These are phyloP conservation scores for Myotis myotis DNA, from an alignment of 2,797 vertebrate species.

Conservation along the genomic window DNA sequence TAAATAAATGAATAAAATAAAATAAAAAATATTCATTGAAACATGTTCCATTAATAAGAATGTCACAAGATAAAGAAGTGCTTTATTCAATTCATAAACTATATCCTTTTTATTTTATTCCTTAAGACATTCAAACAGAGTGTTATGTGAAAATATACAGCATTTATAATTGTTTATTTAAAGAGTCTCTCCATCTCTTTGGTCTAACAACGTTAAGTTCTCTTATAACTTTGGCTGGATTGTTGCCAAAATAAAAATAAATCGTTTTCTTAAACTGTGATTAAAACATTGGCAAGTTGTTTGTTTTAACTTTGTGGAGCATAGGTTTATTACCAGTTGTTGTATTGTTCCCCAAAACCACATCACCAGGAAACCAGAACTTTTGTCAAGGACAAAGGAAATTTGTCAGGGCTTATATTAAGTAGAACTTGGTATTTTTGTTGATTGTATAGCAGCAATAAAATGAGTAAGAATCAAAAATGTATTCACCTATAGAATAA, in stretches of 20 bases:
- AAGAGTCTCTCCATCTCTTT: background rate
- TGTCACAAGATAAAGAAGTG: background rate
- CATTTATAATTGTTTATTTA: background rate
- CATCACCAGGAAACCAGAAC: background rate
- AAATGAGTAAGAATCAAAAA: constrained; percentile 30
- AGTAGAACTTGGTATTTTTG: background rate
- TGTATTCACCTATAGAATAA: background rate
- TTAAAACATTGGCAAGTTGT: background rate
- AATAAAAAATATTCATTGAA: background rate
- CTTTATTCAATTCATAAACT: background rate
- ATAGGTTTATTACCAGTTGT: background rate
- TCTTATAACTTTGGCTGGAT: constrained; percentile 26
- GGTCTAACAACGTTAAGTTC: background rate
- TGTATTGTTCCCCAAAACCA: background rate
- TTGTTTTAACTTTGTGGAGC: background rate
- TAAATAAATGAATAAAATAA: background rate
- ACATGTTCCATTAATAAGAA: constrained; percentile 25
- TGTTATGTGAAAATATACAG: constrained; percentile 15
- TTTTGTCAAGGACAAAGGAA: background rate
- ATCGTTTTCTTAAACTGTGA: background rate
- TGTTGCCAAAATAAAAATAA: constrained; percentile 12
- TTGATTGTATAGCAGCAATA: background rate
- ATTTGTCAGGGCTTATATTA: background rate
- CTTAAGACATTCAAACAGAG: background rate
- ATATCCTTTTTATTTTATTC: constrained; percentile 20